A percentile compares a stretch with the other conserved stretches of the same genome.
Evolutionary conservation across 1,140 invertebrate species (phyloP).

Genomic region (Palaemon carinicauda): DNA sequence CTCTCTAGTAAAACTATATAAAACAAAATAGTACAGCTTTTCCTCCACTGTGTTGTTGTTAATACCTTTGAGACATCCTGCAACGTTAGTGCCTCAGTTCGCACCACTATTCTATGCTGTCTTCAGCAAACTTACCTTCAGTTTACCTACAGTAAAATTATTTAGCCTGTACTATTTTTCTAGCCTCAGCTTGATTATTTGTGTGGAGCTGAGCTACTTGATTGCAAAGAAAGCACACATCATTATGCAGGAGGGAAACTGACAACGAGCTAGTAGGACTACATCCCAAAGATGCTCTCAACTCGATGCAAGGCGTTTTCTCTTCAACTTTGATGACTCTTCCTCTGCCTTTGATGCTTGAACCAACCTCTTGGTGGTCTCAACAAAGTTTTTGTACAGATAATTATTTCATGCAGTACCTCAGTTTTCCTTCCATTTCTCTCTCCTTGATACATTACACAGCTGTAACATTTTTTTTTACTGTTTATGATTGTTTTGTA

Average conservation of each 20-base stretch:
- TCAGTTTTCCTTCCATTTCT: too few species aligned
- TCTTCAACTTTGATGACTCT: constrained; percentile 22
- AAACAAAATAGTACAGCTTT: too few species aligned
- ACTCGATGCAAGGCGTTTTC: constrained; percentile 9
- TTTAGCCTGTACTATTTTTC: constrained; percentile 17
- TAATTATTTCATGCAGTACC: constrained; percentile 1
- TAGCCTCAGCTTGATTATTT: constrained; percentile 12
- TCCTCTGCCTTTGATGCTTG: constrained; percentile 11
- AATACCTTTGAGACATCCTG: too few species aligned
- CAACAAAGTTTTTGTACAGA: constrained; percentile 20
- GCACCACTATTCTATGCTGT: too few species aligned
- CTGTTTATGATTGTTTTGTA: background rate
- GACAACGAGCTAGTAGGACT: constrained; percentile 8
- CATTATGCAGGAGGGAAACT: constrained; percentile 6
- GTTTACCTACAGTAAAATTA: constrained; percentile 16
- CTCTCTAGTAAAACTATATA: too few species aligned
- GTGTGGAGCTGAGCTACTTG: background rate
- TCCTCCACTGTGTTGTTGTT: too few species aligned
- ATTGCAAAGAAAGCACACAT: constrained; percentile 37
- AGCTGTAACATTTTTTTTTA: constrained; percentile 17
- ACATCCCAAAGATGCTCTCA: constrained; percentile 2
- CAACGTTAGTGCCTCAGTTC: too few species aligned
- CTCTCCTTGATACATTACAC: constrained; percentile 23
- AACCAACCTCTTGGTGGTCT: background rate
- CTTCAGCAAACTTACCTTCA: too few species aligned